Evolutionary conservation across 2,888 invertebrate species (phyloP).

Genomic region (Leucophora obtusa): DNA sequence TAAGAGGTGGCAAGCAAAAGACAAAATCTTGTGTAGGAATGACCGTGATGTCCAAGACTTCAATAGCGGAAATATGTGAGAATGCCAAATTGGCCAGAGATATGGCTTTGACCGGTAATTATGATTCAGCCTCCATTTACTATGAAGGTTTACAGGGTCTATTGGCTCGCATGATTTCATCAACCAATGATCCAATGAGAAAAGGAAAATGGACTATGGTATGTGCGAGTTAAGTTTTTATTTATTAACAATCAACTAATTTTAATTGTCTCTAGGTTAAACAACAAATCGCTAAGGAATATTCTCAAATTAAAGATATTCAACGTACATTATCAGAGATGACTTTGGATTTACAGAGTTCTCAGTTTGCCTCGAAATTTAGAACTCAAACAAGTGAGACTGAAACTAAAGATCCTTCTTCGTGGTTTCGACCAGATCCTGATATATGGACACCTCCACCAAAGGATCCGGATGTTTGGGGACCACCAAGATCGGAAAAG

Average conservation of each 20-base stretch:
- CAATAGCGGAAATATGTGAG: conserved; percentile 94
- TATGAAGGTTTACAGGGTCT: conserved; percentile 96
- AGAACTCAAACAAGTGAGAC: conserved; percentile 74
- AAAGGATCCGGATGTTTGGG: conserved; percentile 91
- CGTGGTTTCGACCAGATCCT: conserved; percentile 84
- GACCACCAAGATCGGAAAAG: conserved; percentile 88
- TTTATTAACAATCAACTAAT: neutral
- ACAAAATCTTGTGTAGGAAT: conserved; percentile 80
- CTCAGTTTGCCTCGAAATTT: conserved; percentile 79
- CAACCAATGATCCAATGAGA: conserved; percentile 88
- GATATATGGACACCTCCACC: conserved; percentile 87
- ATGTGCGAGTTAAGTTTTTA: conserved; percentile 68
- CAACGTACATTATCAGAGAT: conserved; percentile 78
- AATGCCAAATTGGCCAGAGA: conserved; percentile 96
- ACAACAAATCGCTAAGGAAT: conserved; percentile 92
- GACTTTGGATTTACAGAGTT: conserved; percentile 77
- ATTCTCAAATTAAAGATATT: conserved; percentile 90
- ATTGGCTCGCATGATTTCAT: conserved; percentile 89
- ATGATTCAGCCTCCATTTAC: conserved; percentile 95
- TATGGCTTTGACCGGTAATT: conserved; percentile 96
- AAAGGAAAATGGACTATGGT: conserved; percentile 95
- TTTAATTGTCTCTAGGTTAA: conserved; percentile 83
- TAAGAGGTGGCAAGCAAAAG: conserved; percentile 79
- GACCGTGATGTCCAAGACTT: conserved; percentile 90
- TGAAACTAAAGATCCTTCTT: conserved; percentile 77